Percentiles rank a stretch among this genome's conserved stretches.
Conservation (phyloP, 2,888 invertebrate species). For the Nemoura dubitans region DNA sequence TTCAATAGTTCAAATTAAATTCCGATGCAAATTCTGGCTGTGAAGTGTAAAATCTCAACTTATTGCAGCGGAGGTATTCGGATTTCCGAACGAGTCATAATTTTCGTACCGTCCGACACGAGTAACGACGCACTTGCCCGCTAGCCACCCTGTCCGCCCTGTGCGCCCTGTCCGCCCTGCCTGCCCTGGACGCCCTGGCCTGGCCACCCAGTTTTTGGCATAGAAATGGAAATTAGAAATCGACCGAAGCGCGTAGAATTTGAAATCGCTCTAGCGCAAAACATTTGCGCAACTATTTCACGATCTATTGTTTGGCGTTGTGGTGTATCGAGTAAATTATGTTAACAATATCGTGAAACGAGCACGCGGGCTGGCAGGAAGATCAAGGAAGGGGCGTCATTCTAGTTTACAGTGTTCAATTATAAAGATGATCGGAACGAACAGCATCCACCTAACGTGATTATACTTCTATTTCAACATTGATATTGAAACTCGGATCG, state of each 20-base stretch:
- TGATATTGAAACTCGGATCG: background rate
- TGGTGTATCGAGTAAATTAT: background rate
- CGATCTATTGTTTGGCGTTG: background rate
- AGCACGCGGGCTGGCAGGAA: background rate
- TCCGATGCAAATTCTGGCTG: background rate
- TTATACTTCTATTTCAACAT: background rate
- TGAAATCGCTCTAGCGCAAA: background rate
- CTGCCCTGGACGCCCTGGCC: no score
- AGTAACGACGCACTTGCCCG: background rate
- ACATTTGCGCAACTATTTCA: background rate
- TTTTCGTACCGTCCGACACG: background rate
- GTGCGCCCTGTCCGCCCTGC: background rate
- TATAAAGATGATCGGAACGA: background rate
- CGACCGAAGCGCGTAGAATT: background rate
- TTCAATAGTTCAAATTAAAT: slow-evolving; percentile 27
- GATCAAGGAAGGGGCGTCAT: slow-evolving; percentile 7
- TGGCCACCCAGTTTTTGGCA: slow-evolving; percentile 3
- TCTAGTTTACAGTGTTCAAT: background rate
- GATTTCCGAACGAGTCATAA: background rate
- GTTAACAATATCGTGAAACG: background rate
- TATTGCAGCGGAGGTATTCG: background rate
- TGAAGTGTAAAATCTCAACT: slow-evolving; percentile 16
- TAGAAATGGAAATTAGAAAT: slow-evolving; percentile 12
- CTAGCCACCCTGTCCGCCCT: background rate
- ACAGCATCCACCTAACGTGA: background rate